A percentile compares a stretch with the other conserved stretches of the same genome.
Conservation (phyloP, 2,888 invertebrate genomes). For the Andrena marginata region DNA sequence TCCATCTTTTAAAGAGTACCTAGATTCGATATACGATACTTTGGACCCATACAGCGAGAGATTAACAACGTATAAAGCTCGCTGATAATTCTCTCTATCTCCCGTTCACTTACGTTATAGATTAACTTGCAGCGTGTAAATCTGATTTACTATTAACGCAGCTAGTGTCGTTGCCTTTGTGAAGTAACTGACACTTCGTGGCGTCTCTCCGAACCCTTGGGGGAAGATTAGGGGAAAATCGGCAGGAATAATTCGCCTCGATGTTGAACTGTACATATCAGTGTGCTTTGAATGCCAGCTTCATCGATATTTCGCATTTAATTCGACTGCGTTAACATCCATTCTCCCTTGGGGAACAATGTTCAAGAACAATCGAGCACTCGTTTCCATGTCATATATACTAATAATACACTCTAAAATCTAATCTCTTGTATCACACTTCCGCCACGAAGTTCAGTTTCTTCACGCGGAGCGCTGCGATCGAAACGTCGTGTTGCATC, state of each 20-base stretch:
- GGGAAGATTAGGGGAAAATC: background rate
- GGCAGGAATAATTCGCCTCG: background rate
- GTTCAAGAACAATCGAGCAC: too few relatives aligned
- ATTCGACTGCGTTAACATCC: background rate
- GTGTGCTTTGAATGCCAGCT: conserved; percentile 35
- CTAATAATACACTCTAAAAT: background rate
- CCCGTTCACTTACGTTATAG: conserved; percentile 20
- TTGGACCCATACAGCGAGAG: conserved; percentile 30
- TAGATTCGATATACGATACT: conserved; percentile 19
- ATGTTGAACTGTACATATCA: conserved; percentile 5
- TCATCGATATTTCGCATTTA: conserved; percentile 2
- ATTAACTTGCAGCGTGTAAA: background rate
- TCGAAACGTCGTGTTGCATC: conserved; percentile 11
- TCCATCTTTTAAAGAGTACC: conserved; percentile 4
- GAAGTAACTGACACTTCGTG: conserved; percentile 46
- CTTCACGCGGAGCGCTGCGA: background rate
- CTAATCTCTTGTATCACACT: background rate
- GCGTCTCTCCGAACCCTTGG: background rate
- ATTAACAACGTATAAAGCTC: conserved; percentile 13
- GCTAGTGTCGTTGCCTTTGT: background rate
- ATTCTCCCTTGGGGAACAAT: background rate
- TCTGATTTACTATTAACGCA: conserved; percentile 1
- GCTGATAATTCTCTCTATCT: conserved; percentile 13
- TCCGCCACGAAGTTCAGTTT: conserved; percentile 41
- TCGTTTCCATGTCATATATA: background rate